Percentiles rank a stretch among this genome's conserved stretches.
phyloP scores from a whole-genome alignment of 2,797 vertebrate species.

The Tachyglossus aculeatus region DNA sequence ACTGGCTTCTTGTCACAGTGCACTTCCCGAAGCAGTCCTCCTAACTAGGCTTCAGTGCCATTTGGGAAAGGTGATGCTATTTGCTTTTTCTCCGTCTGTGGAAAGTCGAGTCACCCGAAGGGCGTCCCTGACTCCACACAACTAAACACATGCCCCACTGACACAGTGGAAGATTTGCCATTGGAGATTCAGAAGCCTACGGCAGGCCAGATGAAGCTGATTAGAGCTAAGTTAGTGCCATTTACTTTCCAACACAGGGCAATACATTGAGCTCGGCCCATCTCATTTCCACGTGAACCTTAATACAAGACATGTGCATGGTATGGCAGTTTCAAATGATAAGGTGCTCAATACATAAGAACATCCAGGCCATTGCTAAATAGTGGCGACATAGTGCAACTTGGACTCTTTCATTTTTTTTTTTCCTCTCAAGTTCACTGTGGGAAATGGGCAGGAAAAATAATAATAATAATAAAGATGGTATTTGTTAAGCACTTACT shows the following conservation, averaged over 20 bases:
- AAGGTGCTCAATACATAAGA: no score
- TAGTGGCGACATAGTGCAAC: no score
- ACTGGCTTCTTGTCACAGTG: neutral
- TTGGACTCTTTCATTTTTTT: no score
- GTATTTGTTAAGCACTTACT: no score
- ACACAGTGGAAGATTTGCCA: neutral
- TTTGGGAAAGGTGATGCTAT: neutral
- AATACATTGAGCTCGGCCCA: neutral
- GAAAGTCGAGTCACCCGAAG: slow-evolving; percentile 18
- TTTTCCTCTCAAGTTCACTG: no score
- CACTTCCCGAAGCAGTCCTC: neutral
- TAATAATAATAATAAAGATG: no score
- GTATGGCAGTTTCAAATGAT: no score
- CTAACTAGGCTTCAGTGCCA: slow-evolving; percentile 4
- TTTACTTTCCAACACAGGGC: neutral
- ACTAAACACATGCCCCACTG: neutral
- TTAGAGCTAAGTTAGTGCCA: neutral
- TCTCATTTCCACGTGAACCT: no score
- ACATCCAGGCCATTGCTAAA: no score
- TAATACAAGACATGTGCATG: no score
- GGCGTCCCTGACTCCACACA: neutral
- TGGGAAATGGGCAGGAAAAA: no score
- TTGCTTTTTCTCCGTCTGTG: neutral
- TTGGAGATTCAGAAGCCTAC: neutral
- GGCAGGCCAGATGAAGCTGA: neutral